Evolutionary conservation across 2,888 invertebrate species (phyloP).

Genomic region (Automeris io): DNA sequence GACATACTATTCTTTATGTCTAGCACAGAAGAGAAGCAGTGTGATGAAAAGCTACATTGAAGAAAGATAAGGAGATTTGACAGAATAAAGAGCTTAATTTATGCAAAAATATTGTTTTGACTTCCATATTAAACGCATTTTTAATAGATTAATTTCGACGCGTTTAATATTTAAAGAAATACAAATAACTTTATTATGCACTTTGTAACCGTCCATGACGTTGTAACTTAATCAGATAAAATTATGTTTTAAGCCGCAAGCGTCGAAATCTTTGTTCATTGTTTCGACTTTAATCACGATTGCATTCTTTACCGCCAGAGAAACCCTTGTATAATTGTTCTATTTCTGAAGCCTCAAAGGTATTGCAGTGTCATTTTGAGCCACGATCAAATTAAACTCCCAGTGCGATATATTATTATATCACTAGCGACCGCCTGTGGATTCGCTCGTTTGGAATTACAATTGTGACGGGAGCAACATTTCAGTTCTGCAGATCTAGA

Average conservation of each 20-base stretch:
- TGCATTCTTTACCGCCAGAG: constrained; percentile 20
- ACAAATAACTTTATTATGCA: constrained; percentile 12
- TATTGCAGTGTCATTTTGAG: not conserved
- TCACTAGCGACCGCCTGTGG: too few relatives aligned
- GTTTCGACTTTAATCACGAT: constrained; percentile 35
- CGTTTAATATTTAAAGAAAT: constrained; percentile 24
- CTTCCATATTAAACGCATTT: not conserved
- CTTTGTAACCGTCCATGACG: constrained; percentile 20
- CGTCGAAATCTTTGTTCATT: constrained; percentile 33
- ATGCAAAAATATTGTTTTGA: too few relatives aligned
- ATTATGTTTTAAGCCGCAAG: constrained; percentile 25
- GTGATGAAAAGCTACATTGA: too few relatives aligned
- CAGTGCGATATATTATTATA: too few relatives aligned
- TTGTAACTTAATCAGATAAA: constrained; percentile 32
- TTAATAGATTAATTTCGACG: constrained; percentile 17
- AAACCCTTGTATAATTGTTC: constrained; percentile 2
- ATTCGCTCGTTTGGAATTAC: too few relatives aligned
- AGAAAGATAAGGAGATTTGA: too few relatives aligned
- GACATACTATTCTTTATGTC: too few relatives aligned
- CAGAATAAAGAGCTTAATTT: too few relatives aligned
- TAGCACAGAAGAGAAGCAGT: too few relatives aligned
- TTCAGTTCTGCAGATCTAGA: too few relatives aligned
- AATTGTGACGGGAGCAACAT: too few relatives aligned
- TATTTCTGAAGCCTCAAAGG: not conserved
- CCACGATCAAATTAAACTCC: too few relatives aligned